Evolutionary conservation across 2,113 vertebrate species (phyloP).

Genomic region (Tonatia bakeri): DNA sequence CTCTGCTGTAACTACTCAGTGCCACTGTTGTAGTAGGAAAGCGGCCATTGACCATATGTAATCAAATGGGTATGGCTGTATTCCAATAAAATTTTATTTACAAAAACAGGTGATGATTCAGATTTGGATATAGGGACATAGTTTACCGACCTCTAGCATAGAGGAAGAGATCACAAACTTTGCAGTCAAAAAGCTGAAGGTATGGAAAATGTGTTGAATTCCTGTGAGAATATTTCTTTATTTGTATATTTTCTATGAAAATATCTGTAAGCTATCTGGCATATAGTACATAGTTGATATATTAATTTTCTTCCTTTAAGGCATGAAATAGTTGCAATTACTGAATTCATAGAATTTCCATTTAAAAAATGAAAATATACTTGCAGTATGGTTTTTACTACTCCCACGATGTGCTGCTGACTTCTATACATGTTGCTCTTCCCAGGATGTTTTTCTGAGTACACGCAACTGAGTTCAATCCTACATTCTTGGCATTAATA

Average conservation of each 20-base stretch:
- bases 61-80: background rate
- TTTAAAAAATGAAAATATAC: background rate
- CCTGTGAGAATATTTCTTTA: background rate
- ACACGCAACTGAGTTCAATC: background rate
- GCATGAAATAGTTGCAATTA: background rate
- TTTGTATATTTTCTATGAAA: background rate
- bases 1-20: background rate
- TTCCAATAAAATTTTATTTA: slow-evolving; percentile 7
- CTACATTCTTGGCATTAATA: background rate
- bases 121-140: background rate
- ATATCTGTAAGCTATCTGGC: background rate
- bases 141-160: background rate
- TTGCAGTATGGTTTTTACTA: background rate
- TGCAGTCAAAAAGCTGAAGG: background rate
- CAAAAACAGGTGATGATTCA: background rate
- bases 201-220: background rate
- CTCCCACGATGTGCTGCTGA: background rate
- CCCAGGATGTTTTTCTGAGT: background rate
- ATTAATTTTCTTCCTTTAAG: background rate
- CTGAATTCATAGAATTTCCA: background rate
- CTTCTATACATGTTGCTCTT: background rate
- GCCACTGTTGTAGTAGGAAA: background rate
- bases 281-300: background rate
- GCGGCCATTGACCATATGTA: background rate
- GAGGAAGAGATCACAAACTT: background rate